Percentiles rank a stretch among this genome's conserved stretches.
Conservation (phyloP, 2,888 invertebrate species). For the Mesoligia furuncula region DNA sequence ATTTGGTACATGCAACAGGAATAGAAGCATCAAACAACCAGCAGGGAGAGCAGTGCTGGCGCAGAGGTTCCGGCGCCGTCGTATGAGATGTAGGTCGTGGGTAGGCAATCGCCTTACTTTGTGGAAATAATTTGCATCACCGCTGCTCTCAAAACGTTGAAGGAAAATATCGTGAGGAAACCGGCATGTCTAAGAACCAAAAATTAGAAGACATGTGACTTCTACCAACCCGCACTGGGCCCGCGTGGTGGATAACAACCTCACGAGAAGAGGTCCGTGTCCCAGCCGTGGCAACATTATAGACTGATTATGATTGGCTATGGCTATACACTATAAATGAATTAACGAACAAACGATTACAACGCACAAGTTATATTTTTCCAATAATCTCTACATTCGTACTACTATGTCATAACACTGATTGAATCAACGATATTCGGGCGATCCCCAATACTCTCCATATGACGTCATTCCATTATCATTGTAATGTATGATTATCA, state of each 20-base stretch:
- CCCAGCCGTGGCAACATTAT: too few species aligned
- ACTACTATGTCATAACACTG: not conserved
- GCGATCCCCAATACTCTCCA: not conserved
- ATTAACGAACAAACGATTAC: too few species aligned
- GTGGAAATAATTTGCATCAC: not conserved
- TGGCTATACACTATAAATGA: too few species aligned
- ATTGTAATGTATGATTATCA: conserved; percentile 42
- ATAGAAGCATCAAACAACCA: not conserved
- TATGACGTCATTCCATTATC: conserved; percentile 36
- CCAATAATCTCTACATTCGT: not conserved
- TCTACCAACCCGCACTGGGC: too few species aligned
- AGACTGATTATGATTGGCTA: too few species aligned
- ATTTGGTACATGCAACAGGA: not conserved
- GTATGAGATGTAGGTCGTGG: too few species aligned
- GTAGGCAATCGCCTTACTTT: not conserved
- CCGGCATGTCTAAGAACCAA: too few species aligned
- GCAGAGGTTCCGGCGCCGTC: not conserved
- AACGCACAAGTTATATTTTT: not conserved
- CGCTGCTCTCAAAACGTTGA: not conserved
- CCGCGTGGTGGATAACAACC: too few species aligned
- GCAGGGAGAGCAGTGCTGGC: not conserved
- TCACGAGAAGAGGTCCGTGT: too few species aligned
- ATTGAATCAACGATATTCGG: conserved; percentile 28
- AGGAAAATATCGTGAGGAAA: too few species aligned
- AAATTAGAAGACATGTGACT: too few species aligned